A percentile compares a stretch with the other conserved stretches of the same genome.
Conservation (phyloP, 2,888 invertebrate genomes). For the Malachius bipustulatus region DNA sequence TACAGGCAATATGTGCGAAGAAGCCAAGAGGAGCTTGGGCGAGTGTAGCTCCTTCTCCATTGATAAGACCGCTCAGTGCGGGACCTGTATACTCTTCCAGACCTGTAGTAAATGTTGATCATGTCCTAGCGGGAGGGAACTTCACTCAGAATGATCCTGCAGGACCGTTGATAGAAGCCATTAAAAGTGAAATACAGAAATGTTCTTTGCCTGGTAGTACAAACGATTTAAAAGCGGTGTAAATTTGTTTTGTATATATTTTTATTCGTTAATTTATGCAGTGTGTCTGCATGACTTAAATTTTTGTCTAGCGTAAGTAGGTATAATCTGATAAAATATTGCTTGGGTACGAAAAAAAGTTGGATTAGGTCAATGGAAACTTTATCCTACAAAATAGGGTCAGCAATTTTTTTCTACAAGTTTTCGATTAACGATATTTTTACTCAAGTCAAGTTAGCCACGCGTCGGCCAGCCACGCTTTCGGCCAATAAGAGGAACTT, state of each 20-base stretch:
- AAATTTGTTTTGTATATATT: neutral
- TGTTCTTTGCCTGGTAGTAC: constrained; percentile 37
- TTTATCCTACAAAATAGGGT: too few species aligned
- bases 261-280: too few species aligned
- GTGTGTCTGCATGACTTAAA: too few species aligned
- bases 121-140: constrained; percentile 47
- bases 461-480: too few species aligned
- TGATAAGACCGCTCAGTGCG: constrained; percentile 51
- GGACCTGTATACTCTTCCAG: constrained; percentile 49
- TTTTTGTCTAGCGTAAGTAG: too few species aligned
- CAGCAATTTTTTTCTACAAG: too few species aligned
- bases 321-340: too few species aligned
- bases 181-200: constrained; percentile 55
- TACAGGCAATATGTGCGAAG: constrained; percentile 28
- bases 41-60: constrained; percentile 40
- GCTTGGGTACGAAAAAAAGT: too few species aligned
- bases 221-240: constrained; percentile 25
- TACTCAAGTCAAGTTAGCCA: too few species aligned
- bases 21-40: constrained; percentile 42
- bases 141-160: constrained; percentile 58
- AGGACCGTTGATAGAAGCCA: constrained; percentile 71
- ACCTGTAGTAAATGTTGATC: constrained; percentile 39
- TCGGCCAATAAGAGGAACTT: too few species aligned
- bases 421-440: too few species aligned
- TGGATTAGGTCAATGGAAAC: too few species aligned